phyloP scores from a whole-genome alignment of 2,888 invertebrate genomes.

The Dryobotodes eremita region DNA sequence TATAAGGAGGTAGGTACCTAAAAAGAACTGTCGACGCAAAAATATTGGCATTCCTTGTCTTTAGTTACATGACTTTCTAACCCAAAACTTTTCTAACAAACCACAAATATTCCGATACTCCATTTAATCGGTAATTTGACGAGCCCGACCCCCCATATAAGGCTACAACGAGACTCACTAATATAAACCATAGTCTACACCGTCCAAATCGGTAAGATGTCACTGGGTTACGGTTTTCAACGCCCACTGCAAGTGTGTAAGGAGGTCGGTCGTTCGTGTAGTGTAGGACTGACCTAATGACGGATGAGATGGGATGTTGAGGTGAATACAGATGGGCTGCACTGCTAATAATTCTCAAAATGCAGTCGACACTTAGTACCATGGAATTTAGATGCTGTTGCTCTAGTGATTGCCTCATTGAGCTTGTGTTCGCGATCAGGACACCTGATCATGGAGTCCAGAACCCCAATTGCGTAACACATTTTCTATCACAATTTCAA shows the following conservation, averaged over 20 bases:
- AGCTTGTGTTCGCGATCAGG: neutral
- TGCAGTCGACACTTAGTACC: neutral
- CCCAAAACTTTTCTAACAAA: neutral
- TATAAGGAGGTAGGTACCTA: neutral
- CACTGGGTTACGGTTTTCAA: slow-evolving; percentile 60
- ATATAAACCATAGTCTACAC: slow-evolving; percentile 17
- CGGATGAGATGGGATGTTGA: neutral
- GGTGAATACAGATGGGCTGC: slow-evolving; percentile 18
- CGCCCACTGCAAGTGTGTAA: slow-evolving; percentile 64
- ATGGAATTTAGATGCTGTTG: slow-evolving; percentile 7
- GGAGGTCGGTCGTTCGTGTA: slow-evolving; percentile 34
- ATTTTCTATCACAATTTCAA: neutral
- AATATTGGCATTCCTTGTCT: slow-evolving; percentile 15
- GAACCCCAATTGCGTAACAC: neutral
- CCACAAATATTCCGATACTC: slow-evolving; percentile 25
- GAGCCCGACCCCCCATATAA: slow-evolving; percentile 23
- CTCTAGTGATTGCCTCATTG: neutral
- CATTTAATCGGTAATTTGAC: neutral
- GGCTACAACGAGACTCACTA: slow-evolving; percentile 19
- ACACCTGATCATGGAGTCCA: neutral
- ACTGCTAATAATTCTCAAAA: neutral
- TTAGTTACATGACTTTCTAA: slow-evolving; percentile 16
- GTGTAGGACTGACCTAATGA: slow-evolving; percentile 47
- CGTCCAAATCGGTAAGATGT: slow-evolving; percentile 51
- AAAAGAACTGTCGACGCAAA: neutral